Evolutionary conservation across 2,113 vertebrate species (phyloP), one percentile per base, ranked within the genome.

Genomic region (Tenebrosternarchus preto): DNA sequence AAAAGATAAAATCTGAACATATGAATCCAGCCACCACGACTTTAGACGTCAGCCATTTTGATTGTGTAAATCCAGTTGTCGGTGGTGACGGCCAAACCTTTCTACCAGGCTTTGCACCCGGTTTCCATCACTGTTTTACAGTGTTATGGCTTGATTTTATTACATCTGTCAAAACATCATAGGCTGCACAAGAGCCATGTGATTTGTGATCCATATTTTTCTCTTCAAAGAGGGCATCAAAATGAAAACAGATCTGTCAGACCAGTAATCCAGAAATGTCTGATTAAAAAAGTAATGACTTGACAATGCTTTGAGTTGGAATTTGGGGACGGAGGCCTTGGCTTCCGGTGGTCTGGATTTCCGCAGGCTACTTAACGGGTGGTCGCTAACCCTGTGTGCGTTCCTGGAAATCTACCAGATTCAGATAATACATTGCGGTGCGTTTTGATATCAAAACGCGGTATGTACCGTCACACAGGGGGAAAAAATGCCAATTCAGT

Each of bases 91-190:
- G 87, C 80, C 86, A 88, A 85, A 83, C 63, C 82, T 85, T 87
- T 93, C 71, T 86, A 86, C 86, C 84, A 89, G 90, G 86, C 88
- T 83, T 90, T 87, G 85, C 88, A 91, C 87, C 90, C 90, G 88
- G 88, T 90, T 88, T 77, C 87, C 85, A 91, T 89, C 91, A 90
- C 89, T 88, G 89, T 89, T 90, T 91, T 90, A 88, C 91, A 89
- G 85, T 89, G 88, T 89, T 90, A 89, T 89, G 89, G 89, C 88
- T 90, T 86, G 88, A 84, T 91, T 92, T 92, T 92, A 91, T 90
- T 89, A 90, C 87, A 82, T 90, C 89, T 92, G 89, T 92, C 92
- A 91, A 91, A 93, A 92, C 90, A 92, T 85, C 88, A 88, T 50
- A 79, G 84, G 86, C 82, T 87, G 78, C 69, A 61, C 36, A 82